Evolutionary conservation across 2,113 vertebrate species (phyloP).

Genomic region (Psilopogon haemacephalus): DNA sequence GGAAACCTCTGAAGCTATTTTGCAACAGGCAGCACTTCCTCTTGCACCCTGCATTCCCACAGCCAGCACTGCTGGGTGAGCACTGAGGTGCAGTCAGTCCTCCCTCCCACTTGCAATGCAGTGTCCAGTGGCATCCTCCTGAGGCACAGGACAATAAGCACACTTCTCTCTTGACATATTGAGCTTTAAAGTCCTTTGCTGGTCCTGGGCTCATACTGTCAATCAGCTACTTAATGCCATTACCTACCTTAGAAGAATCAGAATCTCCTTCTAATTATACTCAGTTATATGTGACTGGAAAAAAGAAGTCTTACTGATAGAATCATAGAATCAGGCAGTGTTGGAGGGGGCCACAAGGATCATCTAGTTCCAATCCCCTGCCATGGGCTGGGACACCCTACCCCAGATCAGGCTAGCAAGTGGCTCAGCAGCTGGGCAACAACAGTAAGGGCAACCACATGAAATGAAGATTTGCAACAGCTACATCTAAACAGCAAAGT

Average conservation of each 20-base stretch:
- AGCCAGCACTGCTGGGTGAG: background rate
- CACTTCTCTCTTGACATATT: background rate
- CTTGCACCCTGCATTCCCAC: background rate
- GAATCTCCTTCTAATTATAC: background rate
- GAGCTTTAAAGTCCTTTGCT: background rate
- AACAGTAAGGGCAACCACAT: background rate
- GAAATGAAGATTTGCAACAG: background rate
- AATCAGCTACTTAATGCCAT: background rate
- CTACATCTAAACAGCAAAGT: background rate
- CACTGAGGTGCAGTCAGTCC: background rate
- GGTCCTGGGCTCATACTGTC: background rate
- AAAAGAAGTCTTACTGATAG: background rate
- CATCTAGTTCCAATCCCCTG: too few species aligned
- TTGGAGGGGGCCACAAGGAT: too few species aligned
- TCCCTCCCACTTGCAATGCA: background rate
- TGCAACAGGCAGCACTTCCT: background rate
- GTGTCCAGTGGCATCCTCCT: background rate
- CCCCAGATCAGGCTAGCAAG: too few species aligned
- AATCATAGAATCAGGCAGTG: too few species aligned
- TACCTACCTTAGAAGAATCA: background rate
- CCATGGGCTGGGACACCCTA: too few species aligned
- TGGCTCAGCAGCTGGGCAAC: background rate
- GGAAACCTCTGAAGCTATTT: background rate
- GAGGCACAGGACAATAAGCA: background rate
- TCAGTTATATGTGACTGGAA: background rate